A percentile compares a stretch with the other conserved stretches of the same genome.
Conservation (phyloP, 2,113 vertebrate genomes). For the Oreotrochilus melanogaster region DNA sequence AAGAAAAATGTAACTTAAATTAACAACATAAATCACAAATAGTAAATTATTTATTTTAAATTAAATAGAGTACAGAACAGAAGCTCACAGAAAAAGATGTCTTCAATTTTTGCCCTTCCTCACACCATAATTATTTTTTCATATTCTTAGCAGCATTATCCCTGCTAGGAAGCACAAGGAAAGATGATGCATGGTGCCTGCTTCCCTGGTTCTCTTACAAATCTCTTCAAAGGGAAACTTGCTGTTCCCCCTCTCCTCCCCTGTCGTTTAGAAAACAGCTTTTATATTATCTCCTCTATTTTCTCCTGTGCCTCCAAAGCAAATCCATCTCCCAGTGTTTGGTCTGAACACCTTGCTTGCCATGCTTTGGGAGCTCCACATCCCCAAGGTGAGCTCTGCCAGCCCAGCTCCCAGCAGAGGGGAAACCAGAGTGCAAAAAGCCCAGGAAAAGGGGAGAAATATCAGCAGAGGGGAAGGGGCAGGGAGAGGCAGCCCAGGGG, state of each 20-base stretch:
- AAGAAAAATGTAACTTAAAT: background rate
- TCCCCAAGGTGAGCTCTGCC: background rate
- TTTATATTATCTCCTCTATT: background rate
- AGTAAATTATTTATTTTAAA: background rate
- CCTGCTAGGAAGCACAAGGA: background rate
- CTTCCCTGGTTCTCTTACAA: background rate
- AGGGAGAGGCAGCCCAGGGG: background rate
- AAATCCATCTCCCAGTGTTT: rapidly evolving
- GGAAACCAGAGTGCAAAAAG: background rate
- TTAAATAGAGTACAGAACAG: rapidly evolving
- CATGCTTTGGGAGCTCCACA: background rate
- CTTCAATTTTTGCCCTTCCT: conserved; percentile 6
- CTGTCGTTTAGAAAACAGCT: background rate
- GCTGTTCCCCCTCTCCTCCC: background rate
- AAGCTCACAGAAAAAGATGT: background rate
- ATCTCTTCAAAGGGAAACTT: background rate
- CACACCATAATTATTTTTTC: background rate
- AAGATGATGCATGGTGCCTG: rapidly evolving
- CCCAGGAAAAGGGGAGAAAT: no score
- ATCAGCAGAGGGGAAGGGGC: background rate
- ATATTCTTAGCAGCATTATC: background rate
- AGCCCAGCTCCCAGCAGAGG: background rate
- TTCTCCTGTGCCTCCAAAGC: background rate
- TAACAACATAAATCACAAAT: background rate
- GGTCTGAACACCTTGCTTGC: rapidly evolving